Base-by-base conservation (phyloP, 2,113 vertebrate genomes). In the Podarcis raffonei region DNA sequence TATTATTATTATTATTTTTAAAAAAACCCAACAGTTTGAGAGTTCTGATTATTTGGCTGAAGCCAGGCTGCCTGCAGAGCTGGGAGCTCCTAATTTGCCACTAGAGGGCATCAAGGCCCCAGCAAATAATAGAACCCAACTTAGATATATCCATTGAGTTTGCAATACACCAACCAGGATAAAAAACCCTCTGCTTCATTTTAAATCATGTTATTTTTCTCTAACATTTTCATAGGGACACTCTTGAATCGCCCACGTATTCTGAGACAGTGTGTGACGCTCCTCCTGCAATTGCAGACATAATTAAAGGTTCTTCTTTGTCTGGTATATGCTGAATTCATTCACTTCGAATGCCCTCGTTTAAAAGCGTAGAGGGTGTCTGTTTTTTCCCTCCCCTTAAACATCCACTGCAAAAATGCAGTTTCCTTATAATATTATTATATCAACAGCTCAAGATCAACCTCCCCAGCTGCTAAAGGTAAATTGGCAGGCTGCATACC, bases 101-200 rank as follows among this genome's bases (percentile, higher is more conserved):
- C 94, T 65, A 92, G 95, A 94, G 94, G 92, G 94, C 86, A 85
- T 3, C 80, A 42, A 85, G 89, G 86, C 57, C 85, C 87, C n/a
- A 93, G 72, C 81, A 92, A 94, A 89, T 22, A 68, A 53, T 27
- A 74, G 62, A 84, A 8, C 6, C 37, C 20, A 37, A 4, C 0
- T 2, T 37, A 22, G 71, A 81, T 42, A 3, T 32, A 88, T 42
- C 57, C 53, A 22, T 18, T 69, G 39, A 80, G 78, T 84, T 6
- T 75, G 83, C n/a, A 37, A 75, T 3, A 1, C 48, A 53, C 2
- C 66, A 15, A 74, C 90, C 85, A 69, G 18, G 8, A 57, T 32
- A 72, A 77, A 88, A 42, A 81, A 92, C 9, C 71, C 57, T 83
- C 71, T 53, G 25, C 82, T 91, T 89, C 82, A 15, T 32, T 81